phyloP scores from a whole-genome alignment of 2,113 vertebrate genomes.

The Alces alces region DNA sequence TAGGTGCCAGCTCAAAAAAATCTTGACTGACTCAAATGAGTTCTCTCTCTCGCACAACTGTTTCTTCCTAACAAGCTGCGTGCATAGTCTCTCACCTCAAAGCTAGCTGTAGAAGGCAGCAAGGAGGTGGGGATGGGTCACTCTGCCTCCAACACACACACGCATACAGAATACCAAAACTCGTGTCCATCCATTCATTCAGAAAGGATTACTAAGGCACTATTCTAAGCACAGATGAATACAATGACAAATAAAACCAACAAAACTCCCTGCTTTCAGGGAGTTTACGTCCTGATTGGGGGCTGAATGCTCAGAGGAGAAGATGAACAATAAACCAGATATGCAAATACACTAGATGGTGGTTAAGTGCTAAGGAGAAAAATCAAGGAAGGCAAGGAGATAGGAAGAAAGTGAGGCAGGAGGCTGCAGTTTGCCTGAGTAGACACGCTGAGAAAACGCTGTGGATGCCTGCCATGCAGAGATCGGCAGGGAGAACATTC shows the following conservation, averaged over 20 bases:
- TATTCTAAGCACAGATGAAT: neutral
- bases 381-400: neutral
- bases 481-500: neutral
- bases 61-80: neutral
- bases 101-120: neutral
- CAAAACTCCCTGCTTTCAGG: neutral
- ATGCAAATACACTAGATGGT: neutral
- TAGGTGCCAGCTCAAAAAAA: neutral
- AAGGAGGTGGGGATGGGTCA: neutral
- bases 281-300: neutral
- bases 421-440: neutral
- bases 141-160: neutral
- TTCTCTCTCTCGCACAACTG: neutral
- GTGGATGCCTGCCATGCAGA: fast-evolving
- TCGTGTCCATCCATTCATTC: neutral
- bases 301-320: neutral
- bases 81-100: neutral
- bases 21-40: neutral
- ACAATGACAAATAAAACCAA: neutral
- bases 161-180: neutral
- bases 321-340: neutral
- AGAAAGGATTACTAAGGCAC: neutral
- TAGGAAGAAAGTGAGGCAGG: fast-evolving
- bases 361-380: neutral
- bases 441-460: neutral